These are phyloP conservation scores for Orthosia gothica DNA, from an alignment of 2,888 invertebrate genomes.

Conservation along the genomic window DNA sequence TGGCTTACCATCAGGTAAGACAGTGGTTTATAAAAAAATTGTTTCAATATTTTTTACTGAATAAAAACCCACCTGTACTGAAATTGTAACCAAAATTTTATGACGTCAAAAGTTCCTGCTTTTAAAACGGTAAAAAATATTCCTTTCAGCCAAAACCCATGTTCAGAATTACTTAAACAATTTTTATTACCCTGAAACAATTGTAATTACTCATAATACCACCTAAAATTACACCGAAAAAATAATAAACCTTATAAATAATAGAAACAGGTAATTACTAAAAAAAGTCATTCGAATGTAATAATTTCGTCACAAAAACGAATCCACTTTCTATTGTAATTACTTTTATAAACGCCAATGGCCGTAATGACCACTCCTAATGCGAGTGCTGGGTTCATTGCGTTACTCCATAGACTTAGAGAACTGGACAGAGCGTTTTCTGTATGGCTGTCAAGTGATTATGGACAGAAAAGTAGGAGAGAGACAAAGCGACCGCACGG, in stretches of 20 bases:
- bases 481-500: too few species aligned
- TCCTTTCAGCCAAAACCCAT: not conserved
- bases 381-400: conserved; percentile 82
- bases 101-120: not conserved
- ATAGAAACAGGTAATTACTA: conserved; percentile 62
- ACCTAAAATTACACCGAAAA: conserved; percentile 30
- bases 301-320: conserved; percentile 79
- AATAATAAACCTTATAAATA: conserved; percentile 56
- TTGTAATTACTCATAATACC: conserved; percentile 44
- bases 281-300: conserved; percentile 63
- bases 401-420: conserved; percentile 73
- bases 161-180: not conserved
- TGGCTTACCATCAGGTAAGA: too few species aligned
- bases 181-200: conserved; percentile 22
- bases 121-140: not conserved
- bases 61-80: not conserved
- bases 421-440: too few species aligned
- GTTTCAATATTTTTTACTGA: too few species aligned
- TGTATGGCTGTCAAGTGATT: too few species aligned
- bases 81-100: not conserved
- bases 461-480: too few species aligned
- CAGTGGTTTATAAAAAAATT: too few species aligned
- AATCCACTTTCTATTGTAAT: conserved; percentile 82
- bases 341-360: conserved; percentile 82
- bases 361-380: conserved; percentile 83